phyloP scores from a whole-genome alignment of 2,113 vertebrate species.

The Callipepla californica region DNA sequence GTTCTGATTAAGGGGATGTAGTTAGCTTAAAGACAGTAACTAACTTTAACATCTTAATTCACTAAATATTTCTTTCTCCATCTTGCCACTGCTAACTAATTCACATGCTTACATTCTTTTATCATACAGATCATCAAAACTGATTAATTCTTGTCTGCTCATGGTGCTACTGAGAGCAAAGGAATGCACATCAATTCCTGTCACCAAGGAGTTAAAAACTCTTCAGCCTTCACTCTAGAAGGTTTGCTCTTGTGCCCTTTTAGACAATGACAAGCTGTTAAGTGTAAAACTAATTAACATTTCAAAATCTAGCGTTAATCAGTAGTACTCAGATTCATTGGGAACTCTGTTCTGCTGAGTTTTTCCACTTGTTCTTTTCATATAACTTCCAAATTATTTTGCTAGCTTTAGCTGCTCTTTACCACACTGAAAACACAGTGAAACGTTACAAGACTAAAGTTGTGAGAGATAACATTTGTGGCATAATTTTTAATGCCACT shows the following conservation, averaged over 20 bases:
- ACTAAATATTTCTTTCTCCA: conserved; percentile 37
- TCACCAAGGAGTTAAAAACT: conserved; percentile 79
- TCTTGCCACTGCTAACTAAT: conserved; percentile 58
- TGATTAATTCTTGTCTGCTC: conserved; percentile 74
- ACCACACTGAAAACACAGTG: conserved; percentile 15
- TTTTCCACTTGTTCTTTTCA: conserved; percentile 67
- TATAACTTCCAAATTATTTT: conserved; percentile 73
- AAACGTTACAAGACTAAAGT: conserved; percentile 26
- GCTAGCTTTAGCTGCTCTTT: conserved; percentile 68
- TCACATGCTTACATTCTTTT: conserved; percentile 55
- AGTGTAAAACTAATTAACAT: conserved; percentile 85
- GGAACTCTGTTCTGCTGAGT: conserved; percentile 54
- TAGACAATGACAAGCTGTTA: conserved; percentile 81
- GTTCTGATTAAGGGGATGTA: not conserved
- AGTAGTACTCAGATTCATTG: conserved; percentile 74
- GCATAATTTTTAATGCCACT: not conserved
- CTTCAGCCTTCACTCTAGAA: conserved; percentile 74
- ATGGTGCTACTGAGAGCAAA: conserved; percentile 68
- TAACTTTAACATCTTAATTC: conserved; percentile 42
- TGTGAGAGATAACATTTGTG: not conserved
- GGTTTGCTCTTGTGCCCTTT: conserved; percentile 79
- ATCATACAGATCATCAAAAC: conserved; percentile 71
- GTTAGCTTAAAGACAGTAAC: not conserved
- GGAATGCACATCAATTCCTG: conserved; percentile 58
- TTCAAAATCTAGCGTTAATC: conserved; percentile 83